Evolutionary conservation across 2,113 vertebrate species (phyloP), one percentile per base, ranked within the genome.

Genomic region (Mola mola): DNA sequence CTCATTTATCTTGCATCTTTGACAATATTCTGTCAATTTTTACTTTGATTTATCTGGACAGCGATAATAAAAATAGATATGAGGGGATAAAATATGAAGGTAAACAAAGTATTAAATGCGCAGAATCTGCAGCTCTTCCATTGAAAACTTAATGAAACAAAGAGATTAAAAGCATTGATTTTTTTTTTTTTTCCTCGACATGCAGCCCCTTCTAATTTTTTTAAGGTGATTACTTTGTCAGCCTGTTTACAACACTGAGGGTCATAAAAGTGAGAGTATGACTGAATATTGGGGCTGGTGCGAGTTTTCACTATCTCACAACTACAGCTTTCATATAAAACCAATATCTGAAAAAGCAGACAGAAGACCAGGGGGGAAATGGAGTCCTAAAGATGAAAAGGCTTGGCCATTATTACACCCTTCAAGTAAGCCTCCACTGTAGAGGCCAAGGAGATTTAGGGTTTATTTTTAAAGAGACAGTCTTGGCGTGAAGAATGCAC

Each of bases 341-440:
- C 21, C 63, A 74, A 64, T 47, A 48, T 66, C 41, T 41, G 60
- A 17, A 51, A 80, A 46, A 49, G 16, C 68, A 79, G 53, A 71
- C 57, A 64, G 59, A 76, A 66, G 43, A 74, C 70, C 72, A 36
- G 65, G 69, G 58, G 81, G 78, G 41, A 83, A 81, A 82, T 59
- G 33, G 77, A 78, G 59, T 73, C 4, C 12, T 41, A 6, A 15
- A 75, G 67, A 80, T 83, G 53, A 82, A 86, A 78, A 86, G 73
- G 22, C 73, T 48, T 44, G 43, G 47, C 68, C 70, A 71, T 84
- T 81, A 86, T 86, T 82, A 72, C 52, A 66, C 46, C 59, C 64
- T 70, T 78, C 56, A 61, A 78, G 77, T 79, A 72, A 56, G 55
- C 59, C 31, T 50, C 22, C 8, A 28, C 49, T 51, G 70, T 58